These are phyloP conservation scores for Neosilurus mollespiculum DNA, from an alignment of 2,797 vertebrate species.

Conservation along the genomic window DNA sequence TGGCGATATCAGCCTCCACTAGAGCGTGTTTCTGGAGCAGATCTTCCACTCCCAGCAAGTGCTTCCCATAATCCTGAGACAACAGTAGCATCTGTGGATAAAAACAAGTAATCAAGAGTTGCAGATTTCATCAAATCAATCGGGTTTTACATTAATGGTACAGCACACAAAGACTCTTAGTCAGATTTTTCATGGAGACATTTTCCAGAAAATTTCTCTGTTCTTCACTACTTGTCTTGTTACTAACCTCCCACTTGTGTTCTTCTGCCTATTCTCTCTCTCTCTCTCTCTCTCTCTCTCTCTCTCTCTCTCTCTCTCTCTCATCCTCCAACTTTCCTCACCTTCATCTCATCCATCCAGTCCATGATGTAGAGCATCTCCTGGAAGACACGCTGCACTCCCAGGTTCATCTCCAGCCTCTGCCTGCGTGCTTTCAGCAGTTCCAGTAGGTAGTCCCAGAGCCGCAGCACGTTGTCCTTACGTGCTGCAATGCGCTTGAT, in stretches of 20 bases:
- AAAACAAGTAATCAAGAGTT: not conserved
- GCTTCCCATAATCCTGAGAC: conserved; percentile 97
- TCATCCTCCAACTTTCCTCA: not conserved
- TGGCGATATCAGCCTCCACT: conserved; percentile 92
- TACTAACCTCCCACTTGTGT: not conserved
- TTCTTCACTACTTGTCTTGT: conserved; percentile 1
- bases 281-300: not conserved
- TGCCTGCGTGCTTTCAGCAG: conserved; percentile 86
- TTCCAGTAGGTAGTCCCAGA: conserved; percentile 97
- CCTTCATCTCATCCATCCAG: conserved; percentile 83
- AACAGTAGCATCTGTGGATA: conserved; percentile 85
- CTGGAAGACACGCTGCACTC: conserved; percentile 95
- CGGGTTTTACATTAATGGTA: not conserved
- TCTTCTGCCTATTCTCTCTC: not conserved
- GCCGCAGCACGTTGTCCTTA: conserved; percentile 89
- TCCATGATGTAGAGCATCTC: conserved; percentile 99
- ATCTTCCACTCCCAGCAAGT: conserved; percentile 94
- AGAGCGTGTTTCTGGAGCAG: conserved; percentile 93
- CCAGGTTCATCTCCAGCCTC: conserved; percentile 90
- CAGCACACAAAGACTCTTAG: not conserved
- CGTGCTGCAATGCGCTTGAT: conserved; percentile 71
- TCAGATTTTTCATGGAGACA: not conserved
- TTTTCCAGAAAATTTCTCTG: not conserved
- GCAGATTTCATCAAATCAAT: not conserved
- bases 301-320: too few relatives aligned